Base-by-base conservation (phyloP, 2,113 vertebrate genomes). In the Etheostoma spectabile region DNA sequence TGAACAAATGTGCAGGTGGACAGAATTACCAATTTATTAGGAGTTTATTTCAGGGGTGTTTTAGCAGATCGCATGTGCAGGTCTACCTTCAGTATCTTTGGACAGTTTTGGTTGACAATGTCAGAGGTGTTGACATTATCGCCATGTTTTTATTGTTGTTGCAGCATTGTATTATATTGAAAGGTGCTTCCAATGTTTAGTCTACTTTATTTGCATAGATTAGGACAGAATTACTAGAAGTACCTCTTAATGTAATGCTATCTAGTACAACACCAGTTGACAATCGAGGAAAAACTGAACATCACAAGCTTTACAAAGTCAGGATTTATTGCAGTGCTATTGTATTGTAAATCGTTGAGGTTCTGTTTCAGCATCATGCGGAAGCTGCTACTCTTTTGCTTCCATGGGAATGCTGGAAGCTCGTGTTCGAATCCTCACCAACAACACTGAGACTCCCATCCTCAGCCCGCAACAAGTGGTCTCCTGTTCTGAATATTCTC, bases 371-470 rank as follows among this genome's bases (percentile, higher is more conserved):
- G 98, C 21, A 0, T 79, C 94, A 0, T 99, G 98, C 85, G 98
- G 98, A 8, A 99, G 98, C 93, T 99, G 98, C 89, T 99, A 99
- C 0, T 95, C 97, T 0, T 99, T 99, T 82, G 94, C 98, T 64
- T 91, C 97, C 11, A 94, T 98, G 97, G 98, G 94, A 52, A 99
- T 99, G 98, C 85, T 99, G 74, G 98, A 99, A 91, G 90, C 98
- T 64, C 96, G 98, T 46, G 89, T 99, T 80, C 95, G 97, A 48
- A 94, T 99, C 83, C 93, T 94, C 68, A 98, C 97, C 67, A 99
- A 98, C 90, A 98, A 97, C 90, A 95, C 94, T 0, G 95, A 98
- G 74, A 90, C 89, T 1, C 97, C 98, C 0, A 62, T 95, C 60
- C 89, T 99, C 66, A 99, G 97, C 90, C 96, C 98, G 0, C 98